Base-by-base conservation (phyloP, 2,113 vertebrate genomes). In the Zosterops borbonicus region DNA sequence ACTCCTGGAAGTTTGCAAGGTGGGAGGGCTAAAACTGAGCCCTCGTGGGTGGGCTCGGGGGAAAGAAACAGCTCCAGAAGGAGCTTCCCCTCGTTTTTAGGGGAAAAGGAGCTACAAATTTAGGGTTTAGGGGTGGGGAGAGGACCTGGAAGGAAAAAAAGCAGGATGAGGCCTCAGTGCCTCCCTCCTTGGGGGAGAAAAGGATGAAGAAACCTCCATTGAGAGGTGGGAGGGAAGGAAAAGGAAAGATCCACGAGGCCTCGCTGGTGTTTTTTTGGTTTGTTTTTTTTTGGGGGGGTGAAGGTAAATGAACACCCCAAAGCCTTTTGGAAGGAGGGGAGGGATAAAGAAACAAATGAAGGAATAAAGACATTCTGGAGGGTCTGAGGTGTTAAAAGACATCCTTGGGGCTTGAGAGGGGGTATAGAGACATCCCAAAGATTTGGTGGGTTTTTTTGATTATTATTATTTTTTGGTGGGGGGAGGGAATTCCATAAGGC, bases 1-100 rank as follows among this genome's bases (percentile, higher is more conserved):
- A 39, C 39, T 0, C 12, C 4, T 1, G 39, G 50, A 46, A n/a
- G 11, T 5, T 11, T 17, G 9, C 10, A 19, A 12, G 20, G 16
- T 7, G 18, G 23, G n/a, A 24, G 31, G 47, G 12, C 18, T 2
- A 14, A 22, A 81, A 12, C 2, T 2, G 19, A 59, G 50, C 25
- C 42, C 44, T 68, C 65, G 6, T 29, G 68, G 31, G 58, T 24
- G 41, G 55, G 4, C 7, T 11, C 3, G 14, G 4, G n/a, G 25
- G n/a, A 41, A 53, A 55, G 41, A 23, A 75, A 4, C 12, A 53
- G 41, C 76, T 27, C 50, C 39, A 31, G 6, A 10, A 49, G 9
- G 63, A 39, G 37, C 37, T 39, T 39, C 37, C 37, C 25, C 23
- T 42, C n/a, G 3, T 2, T 53, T 63, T n/a, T 5, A 16, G 21